phyloP scores from a whole-genome alignment of 2,113 vertebrate genomes.

The Chaetodon trifascialis region DNA sequence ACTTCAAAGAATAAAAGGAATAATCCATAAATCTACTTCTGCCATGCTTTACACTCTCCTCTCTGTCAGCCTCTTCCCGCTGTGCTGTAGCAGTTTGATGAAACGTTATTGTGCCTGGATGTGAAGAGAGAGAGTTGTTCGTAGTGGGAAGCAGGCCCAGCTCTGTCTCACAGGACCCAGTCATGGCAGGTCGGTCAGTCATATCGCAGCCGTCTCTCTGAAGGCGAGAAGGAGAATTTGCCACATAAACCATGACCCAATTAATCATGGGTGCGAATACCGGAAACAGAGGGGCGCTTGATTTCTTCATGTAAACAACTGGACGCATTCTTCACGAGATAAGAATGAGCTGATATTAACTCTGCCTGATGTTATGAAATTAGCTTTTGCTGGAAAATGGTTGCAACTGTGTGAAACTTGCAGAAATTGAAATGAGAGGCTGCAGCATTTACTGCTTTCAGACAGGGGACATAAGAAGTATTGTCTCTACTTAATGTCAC shows the following conservation, averaged over 20 bases:
- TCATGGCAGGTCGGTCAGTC: conserved; percentile 46
- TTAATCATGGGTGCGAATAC: conserved; percentile 64
- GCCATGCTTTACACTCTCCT: conserved; percentile 6
- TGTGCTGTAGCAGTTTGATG: conserved; percentile 39
- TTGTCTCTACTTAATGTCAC: neutral
- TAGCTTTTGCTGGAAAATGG: neutral
- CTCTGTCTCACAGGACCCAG: conserved; percentile 54
- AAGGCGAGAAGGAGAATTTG: conserved; percentile 46
- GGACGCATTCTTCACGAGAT: conserved; percentile 29
- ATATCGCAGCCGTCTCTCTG: conserved; percentile 40
- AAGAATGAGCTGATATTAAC: conserved; percentile 23
- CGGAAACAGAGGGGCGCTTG: conserved; percentile 38
- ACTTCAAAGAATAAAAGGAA: conserved; percentile 5
- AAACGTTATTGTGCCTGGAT: conserved; percentile 42
- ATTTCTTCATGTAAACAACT: conserved; percentile 39
- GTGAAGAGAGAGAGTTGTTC: conserved; percentile 18
- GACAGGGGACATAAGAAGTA: neutral
- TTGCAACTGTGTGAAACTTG: conserved; percentile 4
- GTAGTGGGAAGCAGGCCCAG: conserved; percentile 41
- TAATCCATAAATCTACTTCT: conserved; percentile 15
- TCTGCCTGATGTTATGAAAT: conserved; percentile 7
- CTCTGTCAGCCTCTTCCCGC: conserved; percentile 16
- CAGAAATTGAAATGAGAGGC: conserved; percentile 5
- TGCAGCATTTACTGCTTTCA: neutral
- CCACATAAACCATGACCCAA: conserved; percentile 69